Evolutionary conservation across 64 coral and sea anemone species (phyloP).

Genomic region (Platygyra sinensis): DNA sequence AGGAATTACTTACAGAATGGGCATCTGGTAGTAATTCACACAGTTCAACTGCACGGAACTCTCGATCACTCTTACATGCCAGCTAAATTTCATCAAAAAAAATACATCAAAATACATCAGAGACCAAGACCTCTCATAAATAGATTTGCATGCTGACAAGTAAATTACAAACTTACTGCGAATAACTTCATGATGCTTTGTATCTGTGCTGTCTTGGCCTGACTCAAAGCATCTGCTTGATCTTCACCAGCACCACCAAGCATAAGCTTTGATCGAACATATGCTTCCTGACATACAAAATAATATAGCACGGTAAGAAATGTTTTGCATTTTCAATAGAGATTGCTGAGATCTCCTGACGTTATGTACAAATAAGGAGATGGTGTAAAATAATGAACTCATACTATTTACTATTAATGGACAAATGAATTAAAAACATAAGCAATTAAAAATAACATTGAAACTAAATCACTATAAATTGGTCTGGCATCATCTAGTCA

Average conservation of each 20-base stretch:
- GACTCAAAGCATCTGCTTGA: constrained; percentile 33
- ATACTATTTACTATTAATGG: too few species aligned
- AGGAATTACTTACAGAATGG: constrained; percentile 78
- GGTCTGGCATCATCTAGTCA: too few species aligned
- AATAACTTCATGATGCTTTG: constrained; percentile 92
- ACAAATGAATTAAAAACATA: too few species aligned
- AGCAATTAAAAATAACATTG: too few species aligned
- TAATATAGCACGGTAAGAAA: neutral
- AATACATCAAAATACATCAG: neutral
- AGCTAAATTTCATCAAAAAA: constrained; percentile 58
- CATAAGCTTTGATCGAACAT: constrained; percentile 45
- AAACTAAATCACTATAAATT: too few species aligned
- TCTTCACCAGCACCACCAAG: constrained; percentile 19
- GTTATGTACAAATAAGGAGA: too few species aligned
- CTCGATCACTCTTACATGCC: constrained; percentile 93
- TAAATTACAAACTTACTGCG: constrained; percentile 64
- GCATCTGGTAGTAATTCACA: constrained; percentile 89
- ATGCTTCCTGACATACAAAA: constrained; percentile 27
- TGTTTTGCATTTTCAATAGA: neutral
- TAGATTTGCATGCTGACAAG: neutral
- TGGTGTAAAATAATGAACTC: too few species aligned
- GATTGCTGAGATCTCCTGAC: too few species aligned
- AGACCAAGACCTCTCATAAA: neutral
- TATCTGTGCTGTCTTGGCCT: constrained; percentile 71
- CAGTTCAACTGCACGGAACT: constrained; percentile 86